Evolutionary conservation across 2,113 vertebrate genomes (phyloP).

Genomic region (Meleagris gallopavo): DNA sequence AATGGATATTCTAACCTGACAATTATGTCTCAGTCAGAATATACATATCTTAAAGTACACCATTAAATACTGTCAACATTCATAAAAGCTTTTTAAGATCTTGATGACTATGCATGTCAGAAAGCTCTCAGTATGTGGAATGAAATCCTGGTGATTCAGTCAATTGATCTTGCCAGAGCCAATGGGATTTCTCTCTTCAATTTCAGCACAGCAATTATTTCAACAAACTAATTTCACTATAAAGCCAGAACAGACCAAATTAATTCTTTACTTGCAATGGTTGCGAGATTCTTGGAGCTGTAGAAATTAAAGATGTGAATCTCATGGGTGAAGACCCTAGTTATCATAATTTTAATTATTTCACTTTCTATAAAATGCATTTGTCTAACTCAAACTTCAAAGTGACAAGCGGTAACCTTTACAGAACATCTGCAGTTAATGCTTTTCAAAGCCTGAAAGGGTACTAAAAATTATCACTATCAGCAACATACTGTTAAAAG

Average conservation of each 20-base stretch:
- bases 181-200: neutral
- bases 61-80: neutral
- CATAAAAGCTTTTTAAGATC: neutral
- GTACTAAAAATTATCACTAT: neutral
- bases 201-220: neutral
- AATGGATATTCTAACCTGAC: neutral
- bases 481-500: neutral
- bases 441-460: neutral
- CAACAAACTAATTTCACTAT: neutral
- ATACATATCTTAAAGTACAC: neutral
- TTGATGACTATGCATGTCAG: neutral
- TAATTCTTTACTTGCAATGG: neutral
- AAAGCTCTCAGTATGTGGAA: neutral
- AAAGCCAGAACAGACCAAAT: neutral
- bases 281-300: neutral
- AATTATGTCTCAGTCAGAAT: neutral
- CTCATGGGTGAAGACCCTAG: neutral
- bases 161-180: neutral
- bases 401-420: neutral
- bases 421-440: neutral
- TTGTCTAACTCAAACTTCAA: neutral
- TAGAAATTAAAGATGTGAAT: neutral
- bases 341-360: neutral
- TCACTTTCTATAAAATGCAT: neutral
- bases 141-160: neutral